Evolutionary conservation across 2,888 invertebrate genomes (phyloP).

Genomic region (Athalia circularis): DNA sequence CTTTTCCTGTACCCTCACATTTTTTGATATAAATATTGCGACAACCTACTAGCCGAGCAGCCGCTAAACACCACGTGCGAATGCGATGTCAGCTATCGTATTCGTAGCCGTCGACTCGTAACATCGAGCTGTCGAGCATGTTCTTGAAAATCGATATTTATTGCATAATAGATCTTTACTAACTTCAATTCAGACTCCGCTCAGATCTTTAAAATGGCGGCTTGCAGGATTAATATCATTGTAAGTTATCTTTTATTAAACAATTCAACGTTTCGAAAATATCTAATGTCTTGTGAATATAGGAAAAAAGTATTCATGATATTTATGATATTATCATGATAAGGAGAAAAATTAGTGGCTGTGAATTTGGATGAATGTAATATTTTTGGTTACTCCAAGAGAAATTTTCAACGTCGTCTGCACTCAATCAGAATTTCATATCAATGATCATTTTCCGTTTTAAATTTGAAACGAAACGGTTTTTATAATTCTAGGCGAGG

Average conservation of each 20-base stretch:
- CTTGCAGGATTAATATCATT: conserved; percentile 58
- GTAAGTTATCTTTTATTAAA: conserved; percentile 55
- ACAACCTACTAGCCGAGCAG: no score
- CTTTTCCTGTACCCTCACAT: no score
- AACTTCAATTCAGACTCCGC: conserved; percentile 34
- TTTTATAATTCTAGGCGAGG: conserved; percentile 69
- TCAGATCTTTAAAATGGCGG: conserved; percentile 59
- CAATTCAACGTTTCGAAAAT: not conserved
- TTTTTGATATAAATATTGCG: no score
- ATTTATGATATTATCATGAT: not conserved
- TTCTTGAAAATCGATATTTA: conserved; percentile 7
- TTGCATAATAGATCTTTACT: conserved; percentile 12
- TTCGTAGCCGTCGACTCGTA: no score
- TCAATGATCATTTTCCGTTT: conserved; percentile 34
- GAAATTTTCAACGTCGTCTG: conserved; percentile 41
- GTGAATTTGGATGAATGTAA: not conserved
- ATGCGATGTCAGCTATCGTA: no score
- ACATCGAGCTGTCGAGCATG: no score
- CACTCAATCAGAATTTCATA: conserved; percentile 19
- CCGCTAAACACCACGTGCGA: no score
- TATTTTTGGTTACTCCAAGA: not conserved
- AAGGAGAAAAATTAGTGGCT: no score
- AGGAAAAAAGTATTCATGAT: not conserved
- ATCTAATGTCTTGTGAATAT: conserved; percentile 10
- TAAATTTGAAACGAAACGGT: not conserved